Evolutionary conservation across 1,140 invertebrate genomes (phyloP).

Genomic region (Holotrichia oblita): DNA sequence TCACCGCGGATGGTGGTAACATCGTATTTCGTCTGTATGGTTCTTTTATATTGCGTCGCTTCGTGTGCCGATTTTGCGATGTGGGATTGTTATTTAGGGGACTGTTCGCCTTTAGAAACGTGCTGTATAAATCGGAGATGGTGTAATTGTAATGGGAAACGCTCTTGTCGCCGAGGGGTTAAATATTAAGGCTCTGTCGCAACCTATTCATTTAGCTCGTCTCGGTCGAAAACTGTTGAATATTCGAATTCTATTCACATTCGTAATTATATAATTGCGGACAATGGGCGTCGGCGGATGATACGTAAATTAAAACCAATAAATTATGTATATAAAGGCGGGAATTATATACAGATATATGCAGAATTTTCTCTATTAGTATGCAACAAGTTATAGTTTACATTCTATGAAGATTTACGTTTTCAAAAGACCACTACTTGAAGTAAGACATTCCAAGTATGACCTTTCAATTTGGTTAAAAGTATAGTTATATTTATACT

Average conservation of each 20-base stretch:
- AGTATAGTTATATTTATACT: background rate
- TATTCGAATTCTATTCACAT: background rate
- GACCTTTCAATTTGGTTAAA: no score
- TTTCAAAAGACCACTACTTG: background rate
- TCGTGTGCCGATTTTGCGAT: background rate
- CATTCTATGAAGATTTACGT: background rate
- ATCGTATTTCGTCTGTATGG: background rate
- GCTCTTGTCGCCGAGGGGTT: background rate
- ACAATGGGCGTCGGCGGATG: background rate
- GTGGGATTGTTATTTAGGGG: background rate
- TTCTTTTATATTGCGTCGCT: background rate
- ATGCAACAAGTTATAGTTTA: background rate
- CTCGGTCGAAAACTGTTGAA: background rate
- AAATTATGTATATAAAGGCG: background rate
- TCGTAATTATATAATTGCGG: slow-evolving; percentile 16
- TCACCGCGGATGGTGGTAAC: background rate
- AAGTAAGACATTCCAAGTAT: no score
- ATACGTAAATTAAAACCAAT: background rate
- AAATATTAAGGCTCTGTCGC: background rate
- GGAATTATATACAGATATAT: no score
- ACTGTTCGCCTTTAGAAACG: background rate
- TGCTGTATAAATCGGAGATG: background rate
- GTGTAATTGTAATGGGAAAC: background rate
- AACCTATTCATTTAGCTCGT: background rate
- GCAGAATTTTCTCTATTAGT: background rate